Base-by-base conservation (phyloP, 1,140 invertebrate genomes). In the Drosophila jambulina region DNA sequence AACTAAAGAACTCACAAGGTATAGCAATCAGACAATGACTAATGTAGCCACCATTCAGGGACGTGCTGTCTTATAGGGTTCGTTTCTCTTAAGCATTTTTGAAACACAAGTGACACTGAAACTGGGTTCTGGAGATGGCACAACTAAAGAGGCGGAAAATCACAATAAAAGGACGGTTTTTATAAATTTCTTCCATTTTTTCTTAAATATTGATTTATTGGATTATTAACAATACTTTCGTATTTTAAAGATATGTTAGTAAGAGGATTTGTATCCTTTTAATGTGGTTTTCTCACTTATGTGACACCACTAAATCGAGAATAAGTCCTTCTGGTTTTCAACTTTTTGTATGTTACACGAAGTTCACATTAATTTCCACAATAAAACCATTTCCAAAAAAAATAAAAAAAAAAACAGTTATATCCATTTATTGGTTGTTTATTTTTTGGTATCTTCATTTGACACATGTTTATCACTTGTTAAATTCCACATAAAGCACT, bases 51-150 rank as follows among this genome's bases (percentile, higher is more conserved):
- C 63, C 63, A 68, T 19, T 59, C 36, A 48, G 42, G 60, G 29
- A 43, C 48, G 67, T 67, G 27, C 65, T 43, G 27, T 45, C 38
- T 51, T 17, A 27, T 67, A 70, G 67, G 61, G n/a, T 25, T 68
- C 10, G 21, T 36, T 9, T 68, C 6, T 19, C 13, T 19, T 9
- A 46, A 70, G 19, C 15, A 17, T 19, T 23, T 54, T 17, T 32
- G 12, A 15, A 23, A 36, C 25, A 23, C 36, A 17, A 49, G 49
- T 42, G 27, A 40, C 19, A 56, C 25, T 29, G 34, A 48, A 61
- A 64, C 27, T 29, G 65, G 65, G 15, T 38, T 34, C 15, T 21
- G 45, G 21, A 19, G 15, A 40, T 21, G 57, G 25, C 21, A 27
- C 2, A 34, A 17, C 19, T 21, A 9, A 62, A 27, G 13, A 34